phyloP scores from a whole-genome alignment of 2,113 vertebrate species.

The Lanius ludovicianus region DNA sequence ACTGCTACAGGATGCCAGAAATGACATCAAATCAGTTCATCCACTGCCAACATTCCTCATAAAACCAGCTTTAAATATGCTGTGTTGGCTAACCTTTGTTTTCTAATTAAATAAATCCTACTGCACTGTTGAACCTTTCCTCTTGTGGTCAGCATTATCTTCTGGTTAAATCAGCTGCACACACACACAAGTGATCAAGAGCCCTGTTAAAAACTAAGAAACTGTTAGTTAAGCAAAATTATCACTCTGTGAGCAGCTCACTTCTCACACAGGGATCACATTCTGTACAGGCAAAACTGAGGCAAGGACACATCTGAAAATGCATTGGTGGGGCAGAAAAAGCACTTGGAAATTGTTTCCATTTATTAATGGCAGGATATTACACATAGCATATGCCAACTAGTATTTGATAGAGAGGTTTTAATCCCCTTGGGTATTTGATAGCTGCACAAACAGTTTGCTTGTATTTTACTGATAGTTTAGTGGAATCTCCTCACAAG shows the following conservation, averaged over 20 bases:
- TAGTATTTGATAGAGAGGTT: neutral
- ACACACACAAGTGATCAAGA: neutral
- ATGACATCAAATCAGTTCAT: conserved; percentile 40
- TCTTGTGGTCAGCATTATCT: conserved; percentile 50
- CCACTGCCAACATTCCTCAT: conserved; percentile 43
- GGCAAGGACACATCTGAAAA: neutral
- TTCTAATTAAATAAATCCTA: conserved; percentile 59
- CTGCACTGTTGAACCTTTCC: conserved; percentile 38
- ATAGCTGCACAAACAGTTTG: neutral
- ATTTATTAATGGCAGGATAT: neutral
- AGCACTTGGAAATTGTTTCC: neutral
- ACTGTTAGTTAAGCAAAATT: conserved; percentile 25
- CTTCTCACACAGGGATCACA: neutral
- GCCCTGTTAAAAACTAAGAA: neutral
- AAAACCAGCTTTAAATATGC: conserved; percentile 53
- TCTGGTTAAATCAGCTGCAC: neutral
- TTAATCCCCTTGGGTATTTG: neutral
- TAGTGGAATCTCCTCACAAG: neutral
- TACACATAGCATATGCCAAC: neutral
- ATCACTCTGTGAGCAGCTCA: neutral
- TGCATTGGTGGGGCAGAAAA: neutral
- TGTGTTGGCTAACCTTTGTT: conserved; percentile 50
- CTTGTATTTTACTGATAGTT: neutral
- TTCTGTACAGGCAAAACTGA: neutral
- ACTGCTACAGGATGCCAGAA: conserved; percentile 22